Evolutionary conservation across 37 sponge, comb jelly and placozoan genomes (phyloP), one percentile per base, ranked within the genome.

Genomic region (Amphimedon queenslandica): DNA sequence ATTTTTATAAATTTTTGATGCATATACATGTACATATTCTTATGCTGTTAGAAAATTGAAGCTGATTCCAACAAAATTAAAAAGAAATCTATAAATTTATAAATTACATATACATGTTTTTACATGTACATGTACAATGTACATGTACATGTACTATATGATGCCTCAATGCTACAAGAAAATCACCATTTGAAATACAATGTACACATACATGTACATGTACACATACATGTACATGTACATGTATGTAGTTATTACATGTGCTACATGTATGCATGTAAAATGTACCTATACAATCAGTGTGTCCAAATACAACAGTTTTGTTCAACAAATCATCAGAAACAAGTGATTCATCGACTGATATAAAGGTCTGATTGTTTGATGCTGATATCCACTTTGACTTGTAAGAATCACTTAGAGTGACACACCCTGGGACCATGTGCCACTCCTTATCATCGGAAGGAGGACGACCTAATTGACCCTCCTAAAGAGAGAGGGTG

Each of bases 321-420:
- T 37, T 24, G 6, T 73, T 47, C 16, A 93, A 34, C 10, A 66
- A 42, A 10, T 64, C 56, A 64, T 83, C 86, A 24, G 84, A 68
- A 27, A 93, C 77, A 34, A 93, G 69, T 0, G 80, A 82, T 66
- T 88, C 90, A 34, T 82, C 73, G 55, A 93, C 74, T 23, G 51
- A 58, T 2, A 93, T 65, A 41, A 86, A 89, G 10, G 94, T 93
- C 38, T 84, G 81, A 72, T 85, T 88, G 29, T 83, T 87, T 42
- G 65, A 32, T 34, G 90, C 90, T 20, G 82, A 71, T 1, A 93
- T 69, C 82, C 82, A 93, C 3, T 66, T 78, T 18, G 86, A 79
- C 55, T 75, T 85, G 11, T 76, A 75, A 0, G 51, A 79, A 53
- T 81, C 77, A 8, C 82, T 69, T 2, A 42, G 64, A 25, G 71